Evolutionary conservation across 2,113 vertebrate genomes (phyloP), one percentile per base, ranked within the genome.

Genomic region (Gopherus evgoodei): DNA sequence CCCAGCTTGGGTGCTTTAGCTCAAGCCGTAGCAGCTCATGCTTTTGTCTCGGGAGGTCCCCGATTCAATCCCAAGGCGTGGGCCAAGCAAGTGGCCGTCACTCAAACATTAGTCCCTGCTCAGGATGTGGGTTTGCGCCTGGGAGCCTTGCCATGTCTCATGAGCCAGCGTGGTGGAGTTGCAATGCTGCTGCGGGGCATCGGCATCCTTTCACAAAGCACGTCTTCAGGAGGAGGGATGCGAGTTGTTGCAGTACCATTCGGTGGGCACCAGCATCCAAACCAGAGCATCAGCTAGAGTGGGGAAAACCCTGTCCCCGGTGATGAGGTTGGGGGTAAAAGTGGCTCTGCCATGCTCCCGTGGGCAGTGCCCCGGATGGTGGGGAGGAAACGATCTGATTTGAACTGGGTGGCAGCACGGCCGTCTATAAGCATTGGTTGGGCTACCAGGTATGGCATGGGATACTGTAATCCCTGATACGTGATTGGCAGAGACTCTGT

Each of bases 341-440:
- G 2, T 1, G 6, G 76, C 31, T 2, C 22, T 0, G 5, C 1
- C 0, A n/a, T 75, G 24, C 85, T 80, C n/a, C 85, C 2, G 3
- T 52, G 88, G 9, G 72, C 0, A 0, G 0, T 11, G 78, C 13
- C 31, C 42, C 0, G 5, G 3, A 0, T 54, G 80, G 25, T 38
- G 53, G 5, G 16, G n/a, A n/a, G 21, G 22, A 5, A 76, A 76
- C 12, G 4, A 13, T 75, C 1, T 0, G 75, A 12, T 84, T 44
- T 83, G 81, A 56, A 53, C 19, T 35, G 25, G 79, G 52, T 50
- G 81, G 62, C 62, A 8, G 21, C 5, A 79, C 11, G 49, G 25
- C 49, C 54, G 4, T 24, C 91, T 88, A 12, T 42, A 44, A 25
- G 72, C 38, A 16, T 3, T 1, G 5, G 1, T 54, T 0, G 3